Evolutionary conservation across 2,113 vertebrate species (phyloP), one percentile per base, ranked within the genome.

Genomic region (Ceyx cyanopectus): DNA sequence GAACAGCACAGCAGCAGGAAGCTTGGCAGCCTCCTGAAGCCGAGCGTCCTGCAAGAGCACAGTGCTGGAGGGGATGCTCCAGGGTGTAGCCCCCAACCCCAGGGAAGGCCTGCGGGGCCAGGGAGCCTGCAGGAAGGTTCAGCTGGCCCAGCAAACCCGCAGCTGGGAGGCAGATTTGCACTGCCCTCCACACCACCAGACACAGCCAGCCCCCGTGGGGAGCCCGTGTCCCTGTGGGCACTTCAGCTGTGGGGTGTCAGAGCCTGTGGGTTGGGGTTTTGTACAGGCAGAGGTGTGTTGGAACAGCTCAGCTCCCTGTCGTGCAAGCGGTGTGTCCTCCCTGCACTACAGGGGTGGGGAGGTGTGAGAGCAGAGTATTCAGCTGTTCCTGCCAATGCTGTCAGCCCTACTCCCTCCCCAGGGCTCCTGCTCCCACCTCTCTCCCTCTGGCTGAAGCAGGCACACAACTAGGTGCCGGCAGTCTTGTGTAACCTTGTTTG

Each of bases 381-480:
- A 85, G 78, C 46, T 72, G 37, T 79, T 85, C 79, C 81, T 82
- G 75, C 58, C 85, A 91, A 50, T 85, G 77, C 70, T 92, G 87
- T 69, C 91, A 73, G 58, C 56, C 50, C 79, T 45, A 54, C 85
- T 91, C 75, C 54, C 24, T 46, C 7, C 45, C 37, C 26, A 22
- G 20, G 68, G 43, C 43, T 67, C 48, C 63, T 56, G 70, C 69
- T 87, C 67, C 48, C 2, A 1, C 41, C 19, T 57, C 48, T 75
- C 46, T 80, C 78, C 27, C 32, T 74, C 58, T 76, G 51, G 18
- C 54, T 86, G 81, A 75, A 81, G 84, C 46, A 37, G 54, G 63
- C 54, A 62, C 23, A 23, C 32, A 43, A 56, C 67, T 79, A 24
- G n/a, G 69, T 50, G 72, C 40, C 40, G 24, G 24, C 3, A 62